Evolutionary conservation across 2,113 vertebrate species (phyloP).

Genomic region (Sceloporus undulatus): DNA sequence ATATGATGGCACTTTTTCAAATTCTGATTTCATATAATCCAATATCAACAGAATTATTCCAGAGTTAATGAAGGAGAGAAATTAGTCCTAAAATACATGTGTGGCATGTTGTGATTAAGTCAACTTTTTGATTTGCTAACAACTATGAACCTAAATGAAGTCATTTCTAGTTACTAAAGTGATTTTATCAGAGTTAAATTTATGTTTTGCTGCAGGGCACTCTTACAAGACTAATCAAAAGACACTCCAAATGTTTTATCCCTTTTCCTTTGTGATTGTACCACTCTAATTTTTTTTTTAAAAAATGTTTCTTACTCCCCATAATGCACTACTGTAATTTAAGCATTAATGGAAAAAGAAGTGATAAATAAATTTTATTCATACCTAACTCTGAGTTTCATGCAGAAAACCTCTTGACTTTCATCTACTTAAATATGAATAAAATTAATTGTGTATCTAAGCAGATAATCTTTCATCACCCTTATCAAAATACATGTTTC

Average conservation of each 20-base stretch:
- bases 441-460: not conserved
- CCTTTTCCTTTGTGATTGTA: not conserved
- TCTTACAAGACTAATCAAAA: not conserved
- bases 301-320: not conserved
- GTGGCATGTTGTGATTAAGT: not conserved
- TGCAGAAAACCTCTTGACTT: not conserved
- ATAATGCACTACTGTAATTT: not conserved
- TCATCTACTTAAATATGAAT: not conserved
- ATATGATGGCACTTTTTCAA: slow-evolving; percentile 14
- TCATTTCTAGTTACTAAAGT: slow-evolving; percentile 30
- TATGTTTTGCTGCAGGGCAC: not conserved
- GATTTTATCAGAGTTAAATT: slow-evolving; percentile 28
- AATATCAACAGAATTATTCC: not conserved
- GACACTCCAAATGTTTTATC: not conserved
- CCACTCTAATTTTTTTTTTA: fast-evolving
- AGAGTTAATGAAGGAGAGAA: not conserved
- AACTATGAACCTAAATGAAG: not conserved
- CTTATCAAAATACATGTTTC: not conserved
- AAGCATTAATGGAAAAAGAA: not conserved
- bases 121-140: not conserved
- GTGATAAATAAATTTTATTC: not conserved
- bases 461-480: not conserved
- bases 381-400: fast-evolving
- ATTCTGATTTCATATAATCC: not conserved
- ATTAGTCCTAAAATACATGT: not conserved